Evolutionary conservation across 2,113 vertebrate species (phyloP).

Genomic region (Solea solea): DNA sequence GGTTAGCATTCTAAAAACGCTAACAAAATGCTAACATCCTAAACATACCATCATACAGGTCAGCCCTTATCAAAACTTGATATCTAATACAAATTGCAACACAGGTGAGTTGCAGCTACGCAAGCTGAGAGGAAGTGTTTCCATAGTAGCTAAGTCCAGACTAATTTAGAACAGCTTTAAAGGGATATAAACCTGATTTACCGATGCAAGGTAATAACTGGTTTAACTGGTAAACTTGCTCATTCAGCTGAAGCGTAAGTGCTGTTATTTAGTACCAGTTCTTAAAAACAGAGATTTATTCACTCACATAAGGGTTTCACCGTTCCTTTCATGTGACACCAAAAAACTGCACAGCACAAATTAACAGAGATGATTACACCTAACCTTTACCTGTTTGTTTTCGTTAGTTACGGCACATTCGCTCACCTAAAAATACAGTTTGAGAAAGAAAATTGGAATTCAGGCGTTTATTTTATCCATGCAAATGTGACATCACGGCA

Average conservation of each 20-base stretch:
- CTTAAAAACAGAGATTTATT: constrained; percentile 8
- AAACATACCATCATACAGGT: too few species aligned
- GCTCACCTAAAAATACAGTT: constrained; percentile 18
- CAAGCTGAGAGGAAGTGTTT: background rate
- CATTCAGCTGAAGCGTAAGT: background rate
- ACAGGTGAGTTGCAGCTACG: background rate
- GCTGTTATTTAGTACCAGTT: constrained; percentile 5
- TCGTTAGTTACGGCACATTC: constrained; percentile 14
- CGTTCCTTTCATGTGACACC: background rate
- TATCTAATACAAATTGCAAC: background rate
- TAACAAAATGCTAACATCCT: too few species aligned
- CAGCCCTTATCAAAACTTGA: too few species aligned
- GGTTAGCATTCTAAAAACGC: too few species aligned
- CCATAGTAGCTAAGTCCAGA: constrained; percentile 2
- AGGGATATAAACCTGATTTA: constrained; percentile 5
- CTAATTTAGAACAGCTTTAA: constrained; percentile 2
- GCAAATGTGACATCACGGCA: constrained; percentile 51
- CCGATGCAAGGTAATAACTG: background rate
- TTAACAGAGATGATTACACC: background rate
- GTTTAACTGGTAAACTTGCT: background rate
- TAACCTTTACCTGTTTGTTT: constrained; percentile 16
- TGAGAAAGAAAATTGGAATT: constrained; percentile 29
- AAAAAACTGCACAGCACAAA: background rate
- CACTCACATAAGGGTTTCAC: background rate
- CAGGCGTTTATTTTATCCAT: constrained; percentile 30